Evolutionary conservation across 1,140 invertebrate species (phyloP), one percentile per base, ranked within the genome.

Genomic region (Gonioctena quinquepunctata): DNA sequence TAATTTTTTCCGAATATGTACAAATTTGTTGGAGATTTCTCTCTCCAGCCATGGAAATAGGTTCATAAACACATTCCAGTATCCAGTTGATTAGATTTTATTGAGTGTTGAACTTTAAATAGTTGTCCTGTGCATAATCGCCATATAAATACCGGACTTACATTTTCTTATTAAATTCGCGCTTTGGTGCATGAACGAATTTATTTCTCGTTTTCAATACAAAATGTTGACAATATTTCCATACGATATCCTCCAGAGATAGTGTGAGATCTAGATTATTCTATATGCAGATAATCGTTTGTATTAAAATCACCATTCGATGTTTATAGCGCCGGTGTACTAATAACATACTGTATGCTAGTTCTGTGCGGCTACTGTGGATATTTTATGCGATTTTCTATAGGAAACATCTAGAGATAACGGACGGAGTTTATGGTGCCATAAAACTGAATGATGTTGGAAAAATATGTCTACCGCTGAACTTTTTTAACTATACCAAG

Each of bases 261-360:
- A 69, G 60, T 62, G 13, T 23, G 16, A 50, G 59, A 71, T 63
- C 25, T 52, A 19, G 49, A 62, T 63, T 52, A 68, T 67, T 71
- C 16, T 68, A 67, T 54, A 71, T 68, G 48, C 65, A 68, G 70
- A 71, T 68, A 68, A 71, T 71, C 70, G 65, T 61, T 68, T 66
- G 59, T 68, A 71, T 66, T 67, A 71, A 71, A 66, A 63, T 63
- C 49, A 63, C 60, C 60, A 48, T 13, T 33, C 19, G 26, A 19
- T 42, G 27, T 59, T 59, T 59, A 59, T 59, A 23, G 56, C 26
- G n/a, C 16, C 52, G n/a, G 18, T 2, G 22, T 23, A 23, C 52
- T 56, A 56, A 56, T 56, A 56, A 56, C 52, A 56, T 56, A 56
- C 7, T 25, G n/a, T 16, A 59, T 59, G 23, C 23, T 16, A 8